Conservation (phyloP, 2,797 vertebrate genomes). For the Ctenosaura bakeri region DNA sequence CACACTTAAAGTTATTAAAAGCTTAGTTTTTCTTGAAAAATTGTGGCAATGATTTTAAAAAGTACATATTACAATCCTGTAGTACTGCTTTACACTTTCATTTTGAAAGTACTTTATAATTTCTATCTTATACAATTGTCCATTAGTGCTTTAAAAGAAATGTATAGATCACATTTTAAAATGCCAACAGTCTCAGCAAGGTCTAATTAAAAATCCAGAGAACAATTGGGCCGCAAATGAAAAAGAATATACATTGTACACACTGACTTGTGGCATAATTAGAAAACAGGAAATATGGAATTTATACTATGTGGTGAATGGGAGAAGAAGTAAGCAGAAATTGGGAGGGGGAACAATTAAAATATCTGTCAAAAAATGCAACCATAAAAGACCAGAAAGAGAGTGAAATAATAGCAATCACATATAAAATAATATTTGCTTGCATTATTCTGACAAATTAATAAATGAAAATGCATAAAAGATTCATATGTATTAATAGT, state of each 20-base stretch:
- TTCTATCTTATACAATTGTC: constrained; percentile 8
- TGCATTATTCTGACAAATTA: constrained; percentile 72
- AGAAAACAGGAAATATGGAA: constrained; percentile 55
- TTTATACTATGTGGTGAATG: constrained; percentile 64
- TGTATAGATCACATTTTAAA: constrained; percentile 28
- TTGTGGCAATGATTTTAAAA: background rate
- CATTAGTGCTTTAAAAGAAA: constrained; percentile 62
- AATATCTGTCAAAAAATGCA: constrained; percentile 72
- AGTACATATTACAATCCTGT: background rate
- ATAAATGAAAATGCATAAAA: constrained; percentile 77
- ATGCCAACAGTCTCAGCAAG: constrained; percentile 44
- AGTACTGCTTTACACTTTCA: background rate
- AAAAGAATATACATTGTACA: constrained; percentile 53
- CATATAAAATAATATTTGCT: constrained; percentile 76
- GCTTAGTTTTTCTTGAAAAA: background rate
- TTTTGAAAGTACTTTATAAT: background rate
- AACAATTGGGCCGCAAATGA: constrained; percentile 54
- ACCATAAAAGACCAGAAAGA: constrained; percentile 31
- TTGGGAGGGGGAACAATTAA: constrained; percentile 68
- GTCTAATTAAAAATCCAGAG: constrained; percentile 65
- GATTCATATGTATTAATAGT: constrained; percentile 76
- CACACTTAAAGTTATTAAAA: background rate
- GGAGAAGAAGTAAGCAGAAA: constrained; percentile 70
- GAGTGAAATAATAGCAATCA: constrained; percentile 75
- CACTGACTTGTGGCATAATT: constrained; percentile 54